These are phyloP conservation scores for Amphiprion percula DNA, from an alignment of 2,113 vertebrate species.

Conservation along the genomic window DNA sequence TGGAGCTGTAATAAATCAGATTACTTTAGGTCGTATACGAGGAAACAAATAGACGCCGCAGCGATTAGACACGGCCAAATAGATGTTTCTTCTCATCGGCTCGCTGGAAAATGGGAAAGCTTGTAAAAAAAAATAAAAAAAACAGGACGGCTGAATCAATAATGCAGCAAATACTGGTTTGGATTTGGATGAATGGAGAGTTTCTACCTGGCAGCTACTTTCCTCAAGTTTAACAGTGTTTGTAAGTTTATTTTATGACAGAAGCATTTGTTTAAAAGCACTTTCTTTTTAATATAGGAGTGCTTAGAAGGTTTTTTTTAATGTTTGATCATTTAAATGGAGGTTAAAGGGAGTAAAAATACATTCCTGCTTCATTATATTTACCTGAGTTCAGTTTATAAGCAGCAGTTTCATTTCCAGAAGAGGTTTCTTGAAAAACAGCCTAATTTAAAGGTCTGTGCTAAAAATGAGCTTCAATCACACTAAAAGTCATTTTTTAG, in stretches of 20 bases:
- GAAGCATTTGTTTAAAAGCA: conserved; percentile 47
- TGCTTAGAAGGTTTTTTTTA: not conserved
- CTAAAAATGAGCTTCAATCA: too few relatives aligned
- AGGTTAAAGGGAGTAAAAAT: too few relatives aligned
- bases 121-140: conserved; percentile 55
- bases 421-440: not conserved
- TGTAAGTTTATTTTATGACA: conserved; percentile 53
- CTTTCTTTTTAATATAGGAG: conserved; percentile 28
- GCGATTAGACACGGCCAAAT: conserved; percentile 48
- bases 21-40: conserved; percentile 44
- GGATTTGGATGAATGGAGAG: conserved; percentile 53
- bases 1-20: conserved; percentile 59
- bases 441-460: too few relatives aligned
- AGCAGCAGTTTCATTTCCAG: not conserved
- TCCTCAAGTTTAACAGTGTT: conserved; percentile 53
- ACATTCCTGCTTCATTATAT: too few relatives aligned
- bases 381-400: too few relatives aligned
- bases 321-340: not conserved
- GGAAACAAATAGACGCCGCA: conserved; percentile 49
- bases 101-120: conserved; percentile 48
- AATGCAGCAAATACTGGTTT: conserved; percentile 50
- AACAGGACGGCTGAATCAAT: conserved; percentile 68
- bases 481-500: too few relatives aligned
- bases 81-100: conserved; percentile 54
- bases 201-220: conserved; percentile 56